Evolutionary conservation across 2,888 invertebrate genomes (phyloP).

Genomic region (Microctonus hyperodae): DNA sequence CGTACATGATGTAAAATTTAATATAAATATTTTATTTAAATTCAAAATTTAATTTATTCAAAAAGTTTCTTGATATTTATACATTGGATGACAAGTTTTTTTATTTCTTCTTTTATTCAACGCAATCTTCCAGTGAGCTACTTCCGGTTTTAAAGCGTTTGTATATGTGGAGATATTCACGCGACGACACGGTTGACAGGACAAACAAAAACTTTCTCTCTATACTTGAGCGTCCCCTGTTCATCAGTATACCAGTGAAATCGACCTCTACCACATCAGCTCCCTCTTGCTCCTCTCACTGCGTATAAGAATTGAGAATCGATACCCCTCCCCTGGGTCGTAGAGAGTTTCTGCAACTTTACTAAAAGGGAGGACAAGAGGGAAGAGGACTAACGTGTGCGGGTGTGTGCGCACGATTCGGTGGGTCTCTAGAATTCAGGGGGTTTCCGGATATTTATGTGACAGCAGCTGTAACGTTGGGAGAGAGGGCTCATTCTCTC

Average conservation of each 20-base stretch:
- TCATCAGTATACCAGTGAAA: conserved; percentile 7
- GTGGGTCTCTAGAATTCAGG: conserved; percentile 54
- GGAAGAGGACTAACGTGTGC: conserved; percentile 22
- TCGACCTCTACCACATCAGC: conserved; percentile 32
- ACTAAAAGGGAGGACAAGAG: conserved; percentile 17
- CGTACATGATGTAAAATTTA: not conserved
- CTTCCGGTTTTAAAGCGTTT: conserved; percentile 19
- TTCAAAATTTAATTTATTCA: not conserved
- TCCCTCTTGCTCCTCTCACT: conserved; percentile 33
- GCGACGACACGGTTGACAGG: conserved; percentile 25
- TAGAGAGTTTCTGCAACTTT: conserved; percentile 57
- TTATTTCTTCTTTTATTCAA: conserved; percentile 21
- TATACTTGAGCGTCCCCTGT: not conserved
- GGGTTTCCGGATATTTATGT: conserved; percentile 60
- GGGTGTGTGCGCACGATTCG: conserved; percentile 31
- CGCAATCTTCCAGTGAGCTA: not conserved
- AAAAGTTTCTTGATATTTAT: not conserved
- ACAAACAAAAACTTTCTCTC: conserved; percentile 14
- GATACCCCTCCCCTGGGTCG: conserved; percentile 45
- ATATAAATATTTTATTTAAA: not conserved
- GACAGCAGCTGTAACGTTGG: conserved; percentile 58
- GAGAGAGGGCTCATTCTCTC: conserved; percentile 36
- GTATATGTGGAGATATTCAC: conserved; percentile 13
- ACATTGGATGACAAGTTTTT: not conserved
- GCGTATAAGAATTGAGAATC: conserved; percentile 57